Conservation (phyloP, 2,888 invertebrate genomes). For the Reticulitermes lucifugus region DNA sequence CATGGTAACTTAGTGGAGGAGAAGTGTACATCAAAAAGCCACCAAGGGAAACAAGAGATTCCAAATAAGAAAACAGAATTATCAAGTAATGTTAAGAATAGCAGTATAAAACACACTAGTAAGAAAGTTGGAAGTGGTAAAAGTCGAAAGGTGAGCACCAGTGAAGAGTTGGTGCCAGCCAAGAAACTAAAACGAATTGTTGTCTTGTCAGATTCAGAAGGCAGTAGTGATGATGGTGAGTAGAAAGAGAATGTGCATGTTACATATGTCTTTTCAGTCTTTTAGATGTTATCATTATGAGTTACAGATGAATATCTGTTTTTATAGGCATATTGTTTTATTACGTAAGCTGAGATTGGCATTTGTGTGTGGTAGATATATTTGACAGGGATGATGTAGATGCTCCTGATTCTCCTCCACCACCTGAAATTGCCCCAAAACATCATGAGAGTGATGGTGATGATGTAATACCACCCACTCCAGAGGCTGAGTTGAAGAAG, state of each 20-base stretch:
- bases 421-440: not conserved
- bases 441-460: slow-evolving; percentile 49
- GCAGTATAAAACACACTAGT: not conserved
- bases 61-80: not conserved
- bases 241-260: not conserved
- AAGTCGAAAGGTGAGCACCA: not conserved
- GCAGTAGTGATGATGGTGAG: slow-evolving; percentile 27
- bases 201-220: slow-evolving; percentile 21
- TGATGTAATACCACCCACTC: slow-evolving; percentile 43
- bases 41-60: not conserved
- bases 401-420: not conserved
- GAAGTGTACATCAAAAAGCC: not conserved
- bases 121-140: not conserved
- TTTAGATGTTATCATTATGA: not conserved
- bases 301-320: no score
- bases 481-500: slow-evolving; percentile 7
- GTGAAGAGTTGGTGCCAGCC: not conserved
- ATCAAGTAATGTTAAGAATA: not conserved
- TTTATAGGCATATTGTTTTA: no score
- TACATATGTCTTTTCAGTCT: not conserved
- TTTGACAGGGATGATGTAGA: not conserved
- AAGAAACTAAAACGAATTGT: slow-evolving; percentile 25
- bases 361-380: slow-evolving; percentile 11
- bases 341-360: no score
- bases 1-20: not conserved